Base-by-base conservation (phyloP, 2,113 vertebrate species). In the Neodontobutis hainanensis region DNA sequence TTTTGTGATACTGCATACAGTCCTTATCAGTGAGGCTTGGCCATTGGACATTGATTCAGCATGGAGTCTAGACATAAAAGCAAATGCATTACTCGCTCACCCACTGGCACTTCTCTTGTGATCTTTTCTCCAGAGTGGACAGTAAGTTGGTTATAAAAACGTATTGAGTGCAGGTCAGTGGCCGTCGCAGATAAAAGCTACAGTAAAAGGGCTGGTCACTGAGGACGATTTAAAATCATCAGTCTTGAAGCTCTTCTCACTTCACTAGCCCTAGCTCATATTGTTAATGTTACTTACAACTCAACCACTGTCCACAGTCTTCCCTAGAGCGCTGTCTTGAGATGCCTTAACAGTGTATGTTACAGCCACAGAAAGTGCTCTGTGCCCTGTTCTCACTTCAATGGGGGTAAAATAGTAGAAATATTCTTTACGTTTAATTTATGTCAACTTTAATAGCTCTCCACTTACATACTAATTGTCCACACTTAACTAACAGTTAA, bases 101-200 rank as follows among this genome's bases (percentile, higher is more conserved):
- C 51, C 12, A 3, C 19, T 61, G 53, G 56, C 70, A 48, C 10
- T 10, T 44, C 9, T 59, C 9, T 11, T 19, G 42, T 47, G 4
- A 60, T 44, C 12, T 79, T 36, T 57, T 19, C 34, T 48, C 19
- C 57, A 38, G 32, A 35, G 27, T 12, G 43, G 61, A 75, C 46
- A 56, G 9, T n/a, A 8, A 55, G 34, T 63, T 43, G 46, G 43
- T 62, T 68, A 60, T 63, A 47, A 79, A 78, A 78, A 60, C 3
- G 40, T 76, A 77, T 73, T 51, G 58, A 64, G 55, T 69, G 60
- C 70, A 67, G 75, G 52, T 78, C 65, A 73, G 2, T 19, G 19
- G 62, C 65, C 11, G 58, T 40, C 8, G 60, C 65, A 38, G 16
- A 53, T 52, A 62, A 50, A 60, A 56, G n/a, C 38, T 3, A 4